Evolutionary conservation across 2,888 invertebrate species (phyloP), one percentile per base, ranked within the genome.

Genomic region (Sylvicola cinctus): DNA sequence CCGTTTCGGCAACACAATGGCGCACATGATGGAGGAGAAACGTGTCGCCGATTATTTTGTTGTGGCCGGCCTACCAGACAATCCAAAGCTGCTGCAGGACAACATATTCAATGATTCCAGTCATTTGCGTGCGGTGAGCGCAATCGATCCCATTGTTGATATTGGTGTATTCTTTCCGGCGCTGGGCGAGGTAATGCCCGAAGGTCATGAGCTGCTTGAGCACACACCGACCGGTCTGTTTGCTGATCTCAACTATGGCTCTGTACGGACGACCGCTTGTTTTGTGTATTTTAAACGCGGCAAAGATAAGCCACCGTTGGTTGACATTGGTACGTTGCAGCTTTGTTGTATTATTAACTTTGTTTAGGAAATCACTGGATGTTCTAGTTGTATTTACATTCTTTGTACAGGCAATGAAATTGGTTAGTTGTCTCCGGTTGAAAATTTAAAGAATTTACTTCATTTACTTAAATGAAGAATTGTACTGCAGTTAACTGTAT

Each of bases 21-120:
- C 20, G 20, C 20, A 20, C 20, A 20, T 20, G 28, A 84, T 84
- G 84, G 84, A 84, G 52, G 84, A 84, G 48, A 68, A 76, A 50
- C 68, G 79, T 57, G 84, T 95, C 41, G 93, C 88, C 16, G 96
- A 98, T 64, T 96, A 96, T 62, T 98, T 98, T 65, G 91, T 98
- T 44, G 84, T 96, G 40, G 93, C 95, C 51, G 96, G 96, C 17
- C 65, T 95, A 54, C 83, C 90, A 12, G 78, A 80, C 40, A 69
- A 75, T 49, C 75, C 79, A 17, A 73, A 79, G 49, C 63, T 75
- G 38, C 62, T 83, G 34, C 78, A 81, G 51, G 75, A 76, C 46
- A 71, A 70, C 44, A 63, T 63, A 39, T 60, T 68, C 42, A 80
- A 81, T 39, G 81, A 83, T 53, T 74, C 76, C 40, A 75, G 78